These are phyloP conservation scores for Lycia hirtaria DNA, from an alignment of 2,888 invertebrate species.

Conservation along the genomic window DNA sequence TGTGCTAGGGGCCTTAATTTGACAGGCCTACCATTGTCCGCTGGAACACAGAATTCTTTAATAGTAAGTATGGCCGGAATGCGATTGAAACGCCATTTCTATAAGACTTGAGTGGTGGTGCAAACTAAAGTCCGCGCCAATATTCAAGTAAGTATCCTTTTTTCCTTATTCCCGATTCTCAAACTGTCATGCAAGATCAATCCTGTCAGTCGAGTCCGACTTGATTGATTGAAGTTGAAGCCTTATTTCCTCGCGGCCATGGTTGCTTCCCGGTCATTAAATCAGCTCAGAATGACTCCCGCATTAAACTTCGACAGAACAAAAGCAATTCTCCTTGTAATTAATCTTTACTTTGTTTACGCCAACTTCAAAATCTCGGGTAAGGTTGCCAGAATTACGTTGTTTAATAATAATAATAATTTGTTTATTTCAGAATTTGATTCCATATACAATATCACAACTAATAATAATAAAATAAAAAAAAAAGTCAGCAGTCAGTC, in stretches of 20 bases:
- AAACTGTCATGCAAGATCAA: not conserved
- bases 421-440: not conserved
- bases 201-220: not conserved
- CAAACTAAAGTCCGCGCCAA: not conserved
- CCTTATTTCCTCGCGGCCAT: not conserved
- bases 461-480: too few species aligned
- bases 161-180: not conserved
- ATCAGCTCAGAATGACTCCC: constrained; percentile 15
- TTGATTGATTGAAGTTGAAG: constrained; percentile 7
- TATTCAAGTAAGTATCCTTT: not conserved
- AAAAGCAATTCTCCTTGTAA: constrained; percentile 24
- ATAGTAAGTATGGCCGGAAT: too few species aligned
- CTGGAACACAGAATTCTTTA: too few species aligned
- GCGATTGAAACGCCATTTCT: too few species aligned
- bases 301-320: constrained; percentile 24
- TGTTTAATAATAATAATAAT: not conserved
- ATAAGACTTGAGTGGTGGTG: too few species aligned
- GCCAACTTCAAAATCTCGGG: constrained; percentile 24
- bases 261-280: constrained; percentile 20
- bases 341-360: constrained; percentile 33
- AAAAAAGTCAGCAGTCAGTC: too few species aligned
- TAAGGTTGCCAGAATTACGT: not conserved
- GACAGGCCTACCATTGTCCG: too few species aligned
- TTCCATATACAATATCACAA: too few species aligned
- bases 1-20: too few species aligned